Percentiles rank a stretch among this genome's conserved stretches.
phyloP scores from a whole-genome alignment of 2,888 invertebrate genomes.

The Drosophila barbarae region DNA sequence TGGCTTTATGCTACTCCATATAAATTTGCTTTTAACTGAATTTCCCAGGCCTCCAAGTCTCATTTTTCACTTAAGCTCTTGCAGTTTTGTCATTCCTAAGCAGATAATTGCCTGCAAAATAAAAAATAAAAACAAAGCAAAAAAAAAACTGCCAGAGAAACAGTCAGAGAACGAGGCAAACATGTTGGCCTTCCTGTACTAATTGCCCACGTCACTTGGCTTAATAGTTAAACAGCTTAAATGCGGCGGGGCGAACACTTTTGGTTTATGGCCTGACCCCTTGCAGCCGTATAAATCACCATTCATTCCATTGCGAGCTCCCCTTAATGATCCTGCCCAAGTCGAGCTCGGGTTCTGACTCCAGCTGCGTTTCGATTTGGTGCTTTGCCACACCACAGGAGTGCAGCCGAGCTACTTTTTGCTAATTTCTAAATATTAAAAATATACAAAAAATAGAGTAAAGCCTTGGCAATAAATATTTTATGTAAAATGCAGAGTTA shows the following conservation, averaged over 20 bases:
- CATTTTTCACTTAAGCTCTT: slow-evolving; percentile 24
- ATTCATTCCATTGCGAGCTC: slow-evolving; percentile 38
- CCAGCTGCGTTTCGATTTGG: slow-evolving; percentile 64
- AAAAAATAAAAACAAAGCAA: neutral
- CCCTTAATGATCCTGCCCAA: slow-evolving; percentile 26
- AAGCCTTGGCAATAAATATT: neutral
- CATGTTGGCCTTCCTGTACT: slow-evolving; percentile 47
- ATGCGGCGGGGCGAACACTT: slow-evolving; percentile 41
- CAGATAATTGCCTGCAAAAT: slow-evolving; percentile 49
- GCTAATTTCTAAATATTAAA: neutral
- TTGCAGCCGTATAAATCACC: slow-evolving; percentile 64
- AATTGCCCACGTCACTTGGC: slow-evolving; percentile 53
- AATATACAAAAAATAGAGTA: too few relatives aligned
- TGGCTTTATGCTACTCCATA: slow-evolving; percentile 12
- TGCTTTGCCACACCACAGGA: slow-evolving; percentile 35
- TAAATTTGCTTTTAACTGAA: slow-evolving; percentile 1
- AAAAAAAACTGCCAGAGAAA: neutral
- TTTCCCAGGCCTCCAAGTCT: slow-evolving; percentile 13
- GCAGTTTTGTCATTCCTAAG: slow-evolving; percentile 47
- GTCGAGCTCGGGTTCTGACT: slow-evolving; percentile 16
- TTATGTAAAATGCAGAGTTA: neutral
- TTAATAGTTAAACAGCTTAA: slow-evolving; percentile 52
- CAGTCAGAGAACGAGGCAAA: slow-evolving; percentile 4
- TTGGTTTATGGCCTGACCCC: slow-evolving; percentile 65
- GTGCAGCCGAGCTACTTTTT: neutral